A percentile compares a stretch with the other conserved stretches of the same genome.
Evolutionary conservation across 2,888 invertebrate species (phyloP).

Genomic region (Trichacis sp.): DNA sequence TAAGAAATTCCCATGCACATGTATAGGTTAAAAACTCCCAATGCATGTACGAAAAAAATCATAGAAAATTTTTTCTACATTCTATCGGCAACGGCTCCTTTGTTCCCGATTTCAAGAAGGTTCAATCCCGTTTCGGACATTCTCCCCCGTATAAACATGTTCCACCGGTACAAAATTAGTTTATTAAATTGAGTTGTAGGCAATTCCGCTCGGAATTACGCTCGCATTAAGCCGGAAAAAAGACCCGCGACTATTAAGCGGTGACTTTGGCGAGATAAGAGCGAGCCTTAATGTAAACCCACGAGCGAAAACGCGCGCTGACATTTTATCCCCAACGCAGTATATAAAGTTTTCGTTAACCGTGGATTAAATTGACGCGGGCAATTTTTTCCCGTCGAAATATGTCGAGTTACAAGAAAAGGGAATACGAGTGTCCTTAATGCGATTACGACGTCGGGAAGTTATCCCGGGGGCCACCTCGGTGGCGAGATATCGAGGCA

Average conservation of each 20-base stretch:
- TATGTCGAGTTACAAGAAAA: background rate
- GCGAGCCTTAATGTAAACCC: background rate
- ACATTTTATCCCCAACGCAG: background rate
- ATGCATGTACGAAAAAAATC: too few species aligned
- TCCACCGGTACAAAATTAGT: background rate
- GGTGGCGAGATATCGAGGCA: slow-evolving; percentile 55
- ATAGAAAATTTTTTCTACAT: too few species aligned
- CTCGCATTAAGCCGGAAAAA: background rate
- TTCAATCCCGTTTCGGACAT: too few species aligned
- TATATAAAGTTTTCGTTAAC: background rate
- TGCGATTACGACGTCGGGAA: slow-evolving; percentile 54
- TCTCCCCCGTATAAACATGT: too few species aligned
- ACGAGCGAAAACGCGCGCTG: too few species aligned
- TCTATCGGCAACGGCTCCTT: too few species aligned
- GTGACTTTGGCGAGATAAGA: background rate
- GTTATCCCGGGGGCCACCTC: slow-evolving; percentile 57
- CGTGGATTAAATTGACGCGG: slow-evolving; percentile 1
- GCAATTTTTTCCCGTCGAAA: background rate
- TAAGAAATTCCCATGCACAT: too few species aligned
- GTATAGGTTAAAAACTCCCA: too few species aligned
- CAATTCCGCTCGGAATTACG: background rate
- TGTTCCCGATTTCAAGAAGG: too few species aligned
- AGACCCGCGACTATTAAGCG: background rate
- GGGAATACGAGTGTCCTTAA: slow-evolving; percentile 31
- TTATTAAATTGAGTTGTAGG: slow-evolving; percentile 3